Base-by-base conservation (phyloP, 2,888 invertebrate genomes). In the Anarsia innoxiella region DNA sequence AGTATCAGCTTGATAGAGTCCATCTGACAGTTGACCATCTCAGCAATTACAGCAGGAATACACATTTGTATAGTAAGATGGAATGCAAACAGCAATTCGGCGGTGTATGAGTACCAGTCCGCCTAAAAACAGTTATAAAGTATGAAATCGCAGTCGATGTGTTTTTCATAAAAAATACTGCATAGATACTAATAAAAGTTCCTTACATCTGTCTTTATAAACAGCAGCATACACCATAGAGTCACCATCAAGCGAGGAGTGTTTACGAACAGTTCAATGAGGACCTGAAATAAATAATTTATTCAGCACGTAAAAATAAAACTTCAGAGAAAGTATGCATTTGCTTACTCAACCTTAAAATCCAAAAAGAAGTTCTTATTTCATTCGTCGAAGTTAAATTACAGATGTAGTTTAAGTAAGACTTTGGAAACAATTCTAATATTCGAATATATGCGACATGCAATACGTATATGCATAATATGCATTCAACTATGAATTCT, bases 41-140 rank as follows among this genome's bases (percentile, higher is more conserved):
- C 33, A 2, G 33, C 15, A 3, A 33, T 14, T 5, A 33, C 26
- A n/a, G 33, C 33, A 14, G 33, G 33, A 25, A 33, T 25, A 11
- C 33, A 33, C 25, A 33, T 33, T 19, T 33, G 33, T 10, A 33
- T 14, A 5, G 25, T 33, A 2, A 33, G 25, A 25, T 33, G 33
- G 14, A 33, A 10, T 1, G 25, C 33, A 4, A 33, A 33, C 4
- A 33, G 23, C 14, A 13, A 26, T 3, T 33, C 33, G 10, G 13
- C 26, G 25, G 33, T 33, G 15, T 33, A 33, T 1, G 33, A 33
- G 25, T 33, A 33, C 33, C 33, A 33, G 12, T 33, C 33, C 6
- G 25, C 33, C 33, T 33, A n/a, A 12, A 23, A 12, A 19, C 19
- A 19, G 19, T n/a, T n/a, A n/a, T n/a, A n/a, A n/a, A n/a, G n/a